These are phyloP conservation scores for Lepas anatifera DNA, from an alignment of 2,888 invertebrate genomes.

Conservation along the genomic window DNA sequence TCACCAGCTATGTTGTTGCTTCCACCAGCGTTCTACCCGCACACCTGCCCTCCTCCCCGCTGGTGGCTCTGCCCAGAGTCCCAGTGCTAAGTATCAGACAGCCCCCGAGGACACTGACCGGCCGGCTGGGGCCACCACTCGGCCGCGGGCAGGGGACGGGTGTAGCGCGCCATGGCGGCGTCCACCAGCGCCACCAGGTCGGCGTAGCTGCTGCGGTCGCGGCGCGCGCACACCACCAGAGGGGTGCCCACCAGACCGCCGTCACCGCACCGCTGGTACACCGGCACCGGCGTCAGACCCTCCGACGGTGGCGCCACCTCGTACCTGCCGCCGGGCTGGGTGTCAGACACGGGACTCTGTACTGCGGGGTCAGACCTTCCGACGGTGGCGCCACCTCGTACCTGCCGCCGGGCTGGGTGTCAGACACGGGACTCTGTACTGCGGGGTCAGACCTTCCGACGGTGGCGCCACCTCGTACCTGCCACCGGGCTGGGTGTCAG, in stretches of 20 bases:
- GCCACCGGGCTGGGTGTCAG: neutral
- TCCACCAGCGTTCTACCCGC: too few relatives aligned
- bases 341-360: neutral
- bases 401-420: neutral
- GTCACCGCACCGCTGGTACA: neutral
- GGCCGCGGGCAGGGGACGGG: neutral
- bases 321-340: neutral
- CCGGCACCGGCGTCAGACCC: neutral
- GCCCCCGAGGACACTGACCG: too few relatives aligned
- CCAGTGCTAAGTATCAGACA: too few relatives aligned
- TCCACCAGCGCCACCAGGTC: neutral
- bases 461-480: conserved; percentile 6
- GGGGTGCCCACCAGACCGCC: neutral
- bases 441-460: neutral
- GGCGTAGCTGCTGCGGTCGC: neutral
- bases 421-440: neutral
- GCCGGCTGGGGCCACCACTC: neutral
- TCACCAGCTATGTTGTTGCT: too few relatives aligned
- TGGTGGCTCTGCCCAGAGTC: too few relatives aligned
- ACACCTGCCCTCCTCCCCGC: too few relatives aligned
- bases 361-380: too few relatives aligned
- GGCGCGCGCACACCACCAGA: conserved; percentile 6
- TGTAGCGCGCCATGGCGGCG: neutral
- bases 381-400: conserved; percentile 8
- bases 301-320: conserved; percentile 1